Conservation (phyloP, 2,888 invertebrate genomes). For the Nasonovia ribisnigri region DNA sequence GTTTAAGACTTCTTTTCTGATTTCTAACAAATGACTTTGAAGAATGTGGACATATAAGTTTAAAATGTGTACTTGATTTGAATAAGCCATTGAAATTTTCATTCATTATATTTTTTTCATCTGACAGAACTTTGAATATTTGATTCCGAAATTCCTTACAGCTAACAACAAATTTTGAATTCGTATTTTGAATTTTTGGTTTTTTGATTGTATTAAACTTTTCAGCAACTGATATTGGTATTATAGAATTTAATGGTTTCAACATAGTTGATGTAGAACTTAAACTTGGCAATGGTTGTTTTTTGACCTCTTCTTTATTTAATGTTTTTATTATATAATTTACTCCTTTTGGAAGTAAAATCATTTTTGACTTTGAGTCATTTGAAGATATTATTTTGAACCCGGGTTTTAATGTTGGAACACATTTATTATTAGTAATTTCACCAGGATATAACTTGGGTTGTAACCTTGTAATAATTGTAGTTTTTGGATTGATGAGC, state of each 20-base stretch:
- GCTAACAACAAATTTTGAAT: not conserved
- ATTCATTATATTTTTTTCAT: not conserved
- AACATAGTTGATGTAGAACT: not conserved
- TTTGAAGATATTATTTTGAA: conserved; percentile 1
- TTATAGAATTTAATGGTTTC: not conserved
- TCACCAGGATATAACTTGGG: not conserved
- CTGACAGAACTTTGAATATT: not conserved
- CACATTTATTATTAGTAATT: not conserved
- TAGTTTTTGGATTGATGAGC: not conserved
- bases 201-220: not conserved
- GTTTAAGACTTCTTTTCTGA: not conserved
- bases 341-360: conserved; percentile 7
- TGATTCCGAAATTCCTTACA: not conserved
- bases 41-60: not conserved
- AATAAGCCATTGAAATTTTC: not conserved
- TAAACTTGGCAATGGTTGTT: no score
- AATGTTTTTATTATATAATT: conserved; percentile 3
- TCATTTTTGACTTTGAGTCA: conserved; percentile 11
- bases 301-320: not conserved
- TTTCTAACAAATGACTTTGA: not conserved
- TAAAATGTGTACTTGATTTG: not conserved
- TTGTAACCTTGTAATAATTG: not conserved
- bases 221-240: not conserved
- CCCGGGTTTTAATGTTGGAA: not conserved
- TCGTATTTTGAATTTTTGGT: not conserved